Conservation (phyloP, 2,113 vertebrate species). For the Nothoprocta pentlandii region DNA sequence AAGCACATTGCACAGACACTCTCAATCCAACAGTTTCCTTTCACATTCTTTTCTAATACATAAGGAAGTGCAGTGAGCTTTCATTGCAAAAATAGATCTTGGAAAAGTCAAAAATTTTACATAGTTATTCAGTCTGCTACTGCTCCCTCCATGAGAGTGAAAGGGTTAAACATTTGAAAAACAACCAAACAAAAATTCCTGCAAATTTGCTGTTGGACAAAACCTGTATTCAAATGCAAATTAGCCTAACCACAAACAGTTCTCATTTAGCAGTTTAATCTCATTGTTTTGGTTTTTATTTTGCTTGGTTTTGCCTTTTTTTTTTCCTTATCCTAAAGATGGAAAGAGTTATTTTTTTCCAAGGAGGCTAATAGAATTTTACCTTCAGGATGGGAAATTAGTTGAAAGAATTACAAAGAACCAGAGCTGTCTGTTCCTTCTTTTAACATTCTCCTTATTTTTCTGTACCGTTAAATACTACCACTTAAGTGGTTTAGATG, state of each 20-base stretch:
- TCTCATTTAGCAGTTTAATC: not conserved
- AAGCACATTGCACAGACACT: not conserved
- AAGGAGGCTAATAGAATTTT: not conserved
- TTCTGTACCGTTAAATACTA: not conserved
- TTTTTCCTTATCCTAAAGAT: not conserved
- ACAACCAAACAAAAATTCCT: not conserved
- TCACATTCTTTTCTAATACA: not conserved
- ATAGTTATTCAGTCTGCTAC: not conserved
- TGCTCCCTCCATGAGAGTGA: not conserved
- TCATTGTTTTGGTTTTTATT: not conserved
- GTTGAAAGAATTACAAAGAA: not conserved
- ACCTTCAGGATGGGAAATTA: not conserved
- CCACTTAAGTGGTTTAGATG: not conserved
- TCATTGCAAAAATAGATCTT: not conserved
- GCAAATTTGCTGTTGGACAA: not conserved
- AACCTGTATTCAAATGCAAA: not conserved
- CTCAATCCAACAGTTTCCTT: not conserved
- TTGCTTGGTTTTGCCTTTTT: not conserved
- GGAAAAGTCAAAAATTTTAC: not conserved
- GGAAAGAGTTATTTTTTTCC: not conserved
- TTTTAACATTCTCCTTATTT: not conserved
- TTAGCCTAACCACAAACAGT: not conserved
- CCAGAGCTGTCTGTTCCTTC: not conserved
- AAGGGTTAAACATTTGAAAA: conserved; percentile 17
- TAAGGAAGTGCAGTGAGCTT: not conserved